Evolutionary conservation across 1,140 invertebrate species (phyloP).

Genomic region (Pseudomyrmex gracilis): DNA sequence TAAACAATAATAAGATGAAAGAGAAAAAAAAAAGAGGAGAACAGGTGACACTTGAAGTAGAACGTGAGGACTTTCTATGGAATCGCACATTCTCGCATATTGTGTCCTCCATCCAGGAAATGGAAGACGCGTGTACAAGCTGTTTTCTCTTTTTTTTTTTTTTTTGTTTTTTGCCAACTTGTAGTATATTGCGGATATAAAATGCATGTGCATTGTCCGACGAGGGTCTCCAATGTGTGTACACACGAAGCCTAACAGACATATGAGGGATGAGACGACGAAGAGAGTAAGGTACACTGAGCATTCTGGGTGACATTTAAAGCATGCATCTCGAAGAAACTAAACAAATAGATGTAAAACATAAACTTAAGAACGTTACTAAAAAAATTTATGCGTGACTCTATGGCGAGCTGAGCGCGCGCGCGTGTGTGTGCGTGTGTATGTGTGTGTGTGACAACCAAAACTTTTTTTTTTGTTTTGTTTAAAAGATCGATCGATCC

Average conservation of each 20-base stretch:
- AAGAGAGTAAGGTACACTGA: slow-evolving; percentile 81
- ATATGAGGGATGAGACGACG: slow-evolving; percentile 76
- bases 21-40: neutral
- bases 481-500: slow-evolving; percentile 45
- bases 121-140: slow-evolving; percentile 38
- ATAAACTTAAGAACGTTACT: slow-evolving; percentile 61
- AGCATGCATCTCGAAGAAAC: slow-evolving; percentile 83
- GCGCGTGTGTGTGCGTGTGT: slow-evolving; percentile 1
- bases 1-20: slow-evolving; percentile 2
- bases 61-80: slow-evolving; percentile 10
- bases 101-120: slow-evolving; percentile 44
- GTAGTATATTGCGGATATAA: slow-evolving; percentile 30
- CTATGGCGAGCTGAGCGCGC: slow-evolving; percentile 68
- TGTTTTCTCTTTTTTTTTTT: neutral
- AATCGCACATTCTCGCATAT: slow-evolving; percentile 46
- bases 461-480: no score
- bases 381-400: slow-evolving; percentile 70
- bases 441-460: no score
- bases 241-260: slow-evolving; percentile 68
- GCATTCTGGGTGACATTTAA: slow-evolving; percentile 85
- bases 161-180: slow-evolving; percentile 31
- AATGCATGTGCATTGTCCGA: slow-evolving; percentile 59
- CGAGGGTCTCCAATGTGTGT: slow-evolving; percentile 46
- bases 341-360: slow-evolving; percentile 52
- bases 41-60: neutral